Base-by-base conservation (phyloP, 2,113 vertebrate genomes). In the Shinisaurus crocodilurus region DNA sequence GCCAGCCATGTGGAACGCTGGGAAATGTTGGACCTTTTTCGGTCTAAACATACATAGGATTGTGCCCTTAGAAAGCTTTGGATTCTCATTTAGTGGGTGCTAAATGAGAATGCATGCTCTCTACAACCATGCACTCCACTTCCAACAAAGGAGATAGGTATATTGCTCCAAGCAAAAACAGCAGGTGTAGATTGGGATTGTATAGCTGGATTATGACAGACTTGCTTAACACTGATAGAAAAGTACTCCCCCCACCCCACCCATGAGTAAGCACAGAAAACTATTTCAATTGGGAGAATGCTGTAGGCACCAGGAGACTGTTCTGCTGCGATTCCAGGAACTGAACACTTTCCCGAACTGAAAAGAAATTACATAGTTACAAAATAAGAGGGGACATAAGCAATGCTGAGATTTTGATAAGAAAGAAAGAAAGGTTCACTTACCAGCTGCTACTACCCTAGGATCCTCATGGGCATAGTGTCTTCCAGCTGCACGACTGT, bases 371-470 rank as follows among this genome's bases (percentile, higher is more conserved):
- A 82, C 45, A 91, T 63, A 63, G 29, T 91, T 93, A 80, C 81
- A 84, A 50, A 92, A 50, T 18, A 84, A 90, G 23, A 91, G 34
- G 50, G 91, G 91, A 65, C 77, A 67, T 92, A 0, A 45, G 16
- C 45, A 63, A 84, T 76, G 81, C 29, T 54, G 50, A n/a, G 79
- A 48, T 48, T 48, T 75, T 8, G 16, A 54, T 79, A 29, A 5
- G 37, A 7, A 13, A 25, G 45, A 69, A n/a, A 40, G 1, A 72
- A 6, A 25, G 60, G 43, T n/a, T 20, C 83, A 90, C 97, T 98
- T 96, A 99, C 99, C 98, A 95, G 98, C 98, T 50, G 98, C 98
- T 10, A 99, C 98, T 0, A 98, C 97, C 90, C 98, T 96, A 89
- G 98, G 96, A 0, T 99, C 98, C 79, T 97, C 97, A 50, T 98